phyloP scores from a whole-genome alignment of 1,140 invertebrate species.

The Cataglyphis hispanica region DNA sequence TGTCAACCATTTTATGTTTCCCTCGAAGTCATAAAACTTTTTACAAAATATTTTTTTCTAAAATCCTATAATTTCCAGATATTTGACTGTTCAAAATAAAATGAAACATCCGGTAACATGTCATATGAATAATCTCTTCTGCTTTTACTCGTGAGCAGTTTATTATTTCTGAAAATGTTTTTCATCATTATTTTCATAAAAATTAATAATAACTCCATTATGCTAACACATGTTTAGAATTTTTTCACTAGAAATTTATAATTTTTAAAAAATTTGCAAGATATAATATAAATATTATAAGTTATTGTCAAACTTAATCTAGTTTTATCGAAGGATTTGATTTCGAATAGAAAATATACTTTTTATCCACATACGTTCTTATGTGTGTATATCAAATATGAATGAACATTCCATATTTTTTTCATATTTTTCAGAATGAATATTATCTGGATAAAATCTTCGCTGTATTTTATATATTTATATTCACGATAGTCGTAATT shows the following conservation, averaged over 20 bases:
- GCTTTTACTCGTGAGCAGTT: background rate
- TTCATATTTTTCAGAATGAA: too few species aligned
- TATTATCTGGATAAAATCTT: too few species aligned
- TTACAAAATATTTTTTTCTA: too few species aligned
- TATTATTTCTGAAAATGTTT: background rate
- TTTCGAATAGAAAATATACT: background rate
- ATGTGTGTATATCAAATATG: too few species aligned
- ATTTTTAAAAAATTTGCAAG: too few species aligned
- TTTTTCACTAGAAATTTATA: background rate
- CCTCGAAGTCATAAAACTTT: too few species aligned
- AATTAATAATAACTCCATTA: background rate
- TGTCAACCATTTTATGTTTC: too few species aligned
- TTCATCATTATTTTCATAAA: background rate
- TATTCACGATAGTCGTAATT: constrained; percentile 10
- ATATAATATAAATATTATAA: background rate
- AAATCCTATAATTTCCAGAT: too few species aligned
- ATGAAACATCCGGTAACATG: background rate
- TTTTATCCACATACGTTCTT: background rate
- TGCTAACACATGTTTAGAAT: background rate
- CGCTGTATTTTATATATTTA: too few species aligned
- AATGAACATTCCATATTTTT: too few species aligned
- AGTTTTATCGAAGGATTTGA: background rate
- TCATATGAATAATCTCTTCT: constrained; percentile 5
- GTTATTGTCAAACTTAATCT: background rate
- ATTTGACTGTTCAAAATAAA: too few species aligned